phyloP scores from a whole-genome alignment of 2,113 vertebrate genomes.

The Polyodon spathula region DNA sequence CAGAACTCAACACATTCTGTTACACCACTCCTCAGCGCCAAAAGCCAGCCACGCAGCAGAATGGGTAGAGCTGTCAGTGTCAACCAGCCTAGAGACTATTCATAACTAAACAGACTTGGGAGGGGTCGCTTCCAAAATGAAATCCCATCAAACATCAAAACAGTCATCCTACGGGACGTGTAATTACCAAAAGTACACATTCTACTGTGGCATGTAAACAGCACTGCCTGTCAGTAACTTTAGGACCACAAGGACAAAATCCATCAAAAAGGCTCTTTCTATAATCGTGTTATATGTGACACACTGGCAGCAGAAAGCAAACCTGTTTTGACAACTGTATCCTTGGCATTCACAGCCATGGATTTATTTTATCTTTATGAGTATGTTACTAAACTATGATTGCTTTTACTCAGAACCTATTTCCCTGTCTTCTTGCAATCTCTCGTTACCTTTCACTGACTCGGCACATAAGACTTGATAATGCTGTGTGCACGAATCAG shows the following conservation, averaged over 20 bases:
- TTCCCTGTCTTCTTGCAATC: too few species aligned
- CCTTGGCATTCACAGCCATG: too few species aligned
- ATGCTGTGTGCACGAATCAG: too few species aligned
- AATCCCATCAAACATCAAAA: constrained; percentile 22
- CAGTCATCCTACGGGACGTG: constrained; percentile 16
- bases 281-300: too few species aligned
- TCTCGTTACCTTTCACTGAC: too few species aligned
- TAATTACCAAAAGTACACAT: constrained; percentile 23
- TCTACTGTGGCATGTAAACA: constrained; percentile 2
- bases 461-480: too few species aligned
- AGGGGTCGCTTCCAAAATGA: constrained; percentile 15
- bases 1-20: constrained; percentile 6
- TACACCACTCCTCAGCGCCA: neutral
- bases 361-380: too few species aligned
- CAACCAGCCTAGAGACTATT: constrained; percentile 15
- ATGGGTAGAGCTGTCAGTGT: neutral
- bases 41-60: neutral
- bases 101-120: constrained; percentile 10
- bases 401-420: neutral
- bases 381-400: neutral
- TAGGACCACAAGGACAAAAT: neutral
- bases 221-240: neutral
- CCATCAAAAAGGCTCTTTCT: too few species aligned
- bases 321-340: too few species aligned
- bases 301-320: too few species aligned